Conservation (phyloP, 2,888 invertebrate species). For the Eristalis intricaria region DNA sequence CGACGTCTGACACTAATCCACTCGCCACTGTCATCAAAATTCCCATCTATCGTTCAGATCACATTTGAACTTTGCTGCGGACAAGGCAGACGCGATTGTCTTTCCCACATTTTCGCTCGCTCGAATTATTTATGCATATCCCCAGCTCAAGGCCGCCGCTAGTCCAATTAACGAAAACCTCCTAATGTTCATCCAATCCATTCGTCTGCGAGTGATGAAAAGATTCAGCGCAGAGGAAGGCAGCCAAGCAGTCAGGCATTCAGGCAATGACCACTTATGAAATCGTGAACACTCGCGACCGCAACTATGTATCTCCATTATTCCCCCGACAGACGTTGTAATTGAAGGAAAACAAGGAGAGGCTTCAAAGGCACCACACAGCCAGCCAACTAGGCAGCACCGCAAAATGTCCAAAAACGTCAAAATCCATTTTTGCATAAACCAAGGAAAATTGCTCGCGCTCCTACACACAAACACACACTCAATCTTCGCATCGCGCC, state of each 20-base stretch:
- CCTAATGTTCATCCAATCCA: background rate
- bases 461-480: slow-evolving; percentile 56
- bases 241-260: background rate
- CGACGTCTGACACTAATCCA: slow-evolving; percentile 6
- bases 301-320: slow-evolving; percentile 55
- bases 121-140: slow-evolving; percentile 17
- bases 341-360: slow-evolving; percentile 54
- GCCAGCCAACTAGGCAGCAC: slow-evolving; percentile 19
- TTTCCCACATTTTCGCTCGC: slow-evolving; percentile 18
- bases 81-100: background rate
- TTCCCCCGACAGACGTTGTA: slow-evolving; percentile 39
- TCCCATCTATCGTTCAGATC: background rate
- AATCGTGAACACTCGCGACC: slow-evolving; percentile 52
- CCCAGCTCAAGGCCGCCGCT: slow-evolving; percentile 26
- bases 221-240: background rate
- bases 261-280: slow-evolving; percentile 60
- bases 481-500: slow-evolving; percentile 47
- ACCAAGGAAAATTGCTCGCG: slow-evolving; percentile 52
- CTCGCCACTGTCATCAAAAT: background rate
- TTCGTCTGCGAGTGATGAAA: slow-evolving; percentile 10
- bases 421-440: slow-evolving; percentile 61
- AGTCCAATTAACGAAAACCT: slow-evolving; percentile 21
- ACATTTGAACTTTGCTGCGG: background rate
- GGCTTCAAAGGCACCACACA: slow-evolving; percentile 2
- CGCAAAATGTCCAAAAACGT: slow-evolving; percentile 61